Evolutionary conservation across 2,113 vertebrate species (phyloP).

Genomic region (Cathartes aura): DNA sequence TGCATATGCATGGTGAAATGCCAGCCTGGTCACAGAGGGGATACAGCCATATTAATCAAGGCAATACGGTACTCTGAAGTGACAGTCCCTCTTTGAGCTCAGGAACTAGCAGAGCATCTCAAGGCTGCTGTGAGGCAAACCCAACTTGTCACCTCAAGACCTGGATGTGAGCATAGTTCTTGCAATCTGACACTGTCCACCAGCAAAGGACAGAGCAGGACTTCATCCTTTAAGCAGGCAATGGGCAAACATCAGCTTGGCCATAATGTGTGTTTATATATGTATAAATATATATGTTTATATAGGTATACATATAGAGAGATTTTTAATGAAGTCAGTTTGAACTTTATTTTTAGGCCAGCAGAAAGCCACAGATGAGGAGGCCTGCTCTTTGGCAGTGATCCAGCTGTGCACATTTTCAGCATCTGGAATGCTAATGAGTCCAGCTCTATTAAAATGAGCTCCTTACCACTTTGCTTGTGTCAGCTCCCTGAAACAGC

Average conservation of each 20-base stretch:
- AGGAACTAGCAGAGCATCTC: not conserved
- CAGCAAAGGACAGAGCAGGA: not conserved
- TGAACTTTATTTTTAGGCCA: constrained; percentile 43
- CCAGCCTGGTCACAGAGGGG: not conserved
- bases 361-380: constrained; percentile 43
- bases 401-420: constrained; percentile 64
- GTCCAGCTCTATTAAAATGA: constrained; percentile 62
- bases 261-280: not conserved
- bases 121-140: not conserved
- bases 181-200: not conserved
- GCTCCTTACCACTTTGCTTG: constrained; percentile 27
- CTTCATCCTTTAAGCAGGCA: not conserved
- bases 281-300: not conserved
- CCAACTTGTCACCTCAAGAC: not conserved
- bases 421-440: constrained; percentile 74
- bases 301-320: not conserved
- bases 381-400: constrained; percentile 16
- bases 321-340: constrained; percentile 41
- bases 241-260: not conserved
- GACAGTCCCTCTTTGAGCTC: not conserved
- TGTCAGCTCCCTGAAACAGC: constrained; percentile 31
- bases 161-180: not conserved
- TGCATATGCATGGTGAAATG: not conserved
- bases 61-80: not conserved
- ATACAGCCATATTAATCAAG: not conserved